Base-by-base conservation (phyloP, 2,888 invertebrate genomes). In the Ctena decussata region DNA sequence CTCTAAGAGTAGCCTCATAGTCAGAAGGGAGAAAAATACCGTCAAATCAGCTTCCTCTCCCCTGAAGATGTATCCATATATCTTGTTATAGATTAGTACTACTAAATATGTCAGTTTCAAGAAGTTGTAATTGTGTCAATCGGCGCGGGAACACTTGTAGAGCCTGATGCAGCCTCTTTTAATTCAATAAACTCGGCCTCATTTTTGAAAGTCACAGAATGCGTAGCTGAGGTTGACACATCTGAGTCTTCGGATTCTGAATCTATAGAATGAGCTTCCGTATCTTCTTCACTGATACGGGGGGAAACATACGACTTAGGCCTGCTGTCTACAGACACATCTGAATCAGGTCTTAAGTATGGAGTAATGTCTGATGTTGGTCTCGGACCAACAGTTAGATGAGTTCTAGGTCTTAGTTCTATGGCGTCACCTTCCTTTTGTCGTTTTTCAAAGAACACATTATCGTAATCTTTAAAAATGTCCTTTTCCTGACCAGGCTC, bases 191-290 rank as follows among this genome's bases (percentile, higher is more conserved):
- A 88, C 30, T 88, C 85, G 30, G 78, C 83, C 37, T 82, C 81
- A 37, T 79, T 81, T 65, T 79, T 88, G 60, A 88, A 88, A 27
- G 87, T 88, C 37, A 88, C 87, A 27, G 86, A 84, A 35, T 24
- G 60, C 0, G 85, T 60, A 6, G 85, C 73, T 18, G 83, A 49
- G 15, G 85, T 83, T 5, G 74, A 81, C 0, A 81, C 85, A 1
- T 81, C 85, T 24, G 88, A 88, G 35, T 57, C 44, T 49, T 86
- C 86, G 1, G 89, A 89, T 41, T 82, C 75, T 1, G 88, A 88
- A 46, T 84, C 85, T 15, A 89, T 89, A 24, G 89, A 89, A 65
- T 86, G 85, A 15, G 89, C 89, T 49, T 85, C 44, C 15, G 89
- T 84, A n/a, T 84, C 85, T 18, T 89, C 86, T 46, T 89, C 89